These are phyloP conservation scores for Chrysolina americana DNA, from an alignment of 2,888 invertebrate species.

Conservation along the genomic window DNA sequence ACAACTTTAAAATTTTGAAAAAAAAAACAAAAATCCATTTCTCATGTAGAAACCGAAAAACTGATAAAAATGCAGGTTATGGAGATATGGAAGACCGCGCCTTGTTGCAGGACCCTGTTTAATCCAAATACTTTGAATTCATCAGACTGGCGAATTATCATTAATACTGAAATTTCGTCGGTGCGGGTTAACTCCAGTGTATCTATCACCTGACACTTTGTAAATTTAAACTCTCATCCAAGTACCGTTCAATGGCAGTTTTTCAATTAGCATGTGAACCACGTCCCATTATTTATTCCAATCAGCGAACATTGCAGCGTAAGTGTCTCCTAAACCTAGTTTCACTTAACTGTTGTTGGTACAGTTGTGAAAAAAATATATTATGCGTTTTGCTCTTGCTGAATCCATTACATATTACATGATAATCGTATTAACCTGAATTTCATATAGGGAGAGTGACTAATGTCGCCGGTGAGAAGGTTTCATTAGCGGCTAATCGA, in stretches of 20 bases:
- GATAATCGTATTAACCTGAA: conserved; percentile 22
- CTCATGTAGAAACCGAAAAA: no score
- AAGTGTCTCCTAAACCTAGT: conserved; percentile 51
- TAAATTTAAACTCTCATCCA: conserved; percentile 19
- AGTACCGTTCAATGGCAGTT: conserved; percentile 40
- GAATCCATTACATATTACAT: conserved; percentile 22
- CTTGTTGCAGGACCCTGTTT: no score
- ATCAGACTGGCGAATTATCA: neutral
- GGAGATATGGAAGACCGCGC: no score
- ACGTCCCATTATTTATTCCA: conserved; percentile 45
- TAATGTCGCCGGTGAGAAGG: neutral
- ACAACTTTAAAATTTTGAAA: no score
- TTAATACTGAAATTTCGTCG: neutral
- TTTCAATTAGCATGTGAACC: conserved; percentile 45
- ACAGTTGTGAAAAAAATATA: conserved; percentile 32
- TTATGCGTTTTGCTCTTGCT: conserved; percentile 19
- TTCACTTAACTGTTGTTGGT: conserved; percentile 47
- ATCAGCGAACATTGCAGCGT: conserved; percentile 40
- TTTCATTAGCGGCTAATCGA: neutral
- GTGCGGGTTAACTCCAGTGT: neutral
- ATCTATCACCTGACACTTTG: conserved; percentile 4
- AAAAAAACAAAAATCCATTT: no score
- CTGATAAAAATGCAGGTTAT: no score
- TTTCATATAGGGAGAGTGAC: conserved; percentile 20
- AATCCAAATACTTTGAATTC: no score